Evolutionary conservation across 2,888 invertebrate species (phyloP).

Genomic region (Lochmaea crataegi): DNA sequence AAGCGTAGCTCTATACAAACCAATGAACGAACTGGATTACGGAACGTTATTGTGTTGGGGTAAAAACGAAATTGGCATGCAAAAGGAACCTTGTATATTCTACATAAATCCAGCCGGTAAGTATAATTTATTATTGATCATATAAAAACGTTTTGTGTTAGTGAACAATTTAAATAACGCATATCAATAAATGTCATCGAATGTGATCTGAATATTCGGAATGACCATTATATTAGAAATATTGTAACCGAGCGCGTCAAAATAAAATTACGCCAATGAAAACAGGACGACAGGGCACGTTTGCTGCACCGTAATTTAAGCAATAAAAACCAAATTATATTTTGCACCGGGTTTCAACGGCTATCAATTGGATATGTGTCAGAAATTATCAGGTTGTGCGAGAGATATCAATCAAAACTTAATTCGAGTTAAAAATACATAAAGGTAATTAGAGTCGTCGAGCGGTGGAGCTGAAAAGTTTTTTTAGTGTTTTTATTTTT

Average conservation of each 20-base stretch:
- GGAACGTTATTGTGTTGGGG: slow-evolving; percentile 82
- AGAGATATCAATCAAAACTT: slow-evolving; percentile 37
- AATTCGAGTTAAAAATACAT: slow-evolving; percentile 33
- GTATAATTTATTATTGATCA: background rate
- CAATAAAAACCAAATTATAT: slow-evolving; percentile 40
- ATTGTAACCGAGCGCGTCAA: slow-evolving; percentile 32
- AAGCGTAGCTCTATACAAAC: slow-evolving; percentile 76
- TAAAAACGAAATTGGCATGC: slow-evolving; percentile 77
- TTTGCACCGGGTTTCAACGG: slow-evolving; percentile 21
- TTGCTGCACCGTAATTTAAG: slow-evolving; percentile 25
- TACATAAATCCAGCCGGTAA: slow-evolving; percentile 80
- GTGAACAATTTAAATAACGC: no score
- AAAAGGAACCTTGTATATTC: slow-evolving; percentile 79
- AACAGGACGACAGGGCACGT: slow-evolving; percentile 19
- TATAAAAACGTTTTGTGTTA: background rate
- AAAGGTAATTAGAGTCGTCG: slow-evolving; percentile 13
- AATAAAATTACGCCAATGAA: slow-evolving; percentile 34
- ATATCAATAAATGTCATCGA: slow-evolving; percentile 9
- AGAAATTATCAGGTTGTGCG: slow-evolving; percentile 33
- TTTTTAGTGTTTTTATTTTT: background rate
- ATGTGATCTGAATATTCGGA: background rate
- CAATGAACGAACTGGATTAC: slow-evolving; percentile 80
- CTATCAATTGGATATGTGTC: slow-evolving; percentile 36
- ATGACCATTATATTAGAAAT: slow-evolving; percentile 22
- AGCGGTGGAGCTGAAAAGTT: background rate